These are phyloP conservation scores for Pseudopleuronectes americanus DNA, from an alignment of 2,797 vertebrate species.

Conservation along the genomic window DNA sequence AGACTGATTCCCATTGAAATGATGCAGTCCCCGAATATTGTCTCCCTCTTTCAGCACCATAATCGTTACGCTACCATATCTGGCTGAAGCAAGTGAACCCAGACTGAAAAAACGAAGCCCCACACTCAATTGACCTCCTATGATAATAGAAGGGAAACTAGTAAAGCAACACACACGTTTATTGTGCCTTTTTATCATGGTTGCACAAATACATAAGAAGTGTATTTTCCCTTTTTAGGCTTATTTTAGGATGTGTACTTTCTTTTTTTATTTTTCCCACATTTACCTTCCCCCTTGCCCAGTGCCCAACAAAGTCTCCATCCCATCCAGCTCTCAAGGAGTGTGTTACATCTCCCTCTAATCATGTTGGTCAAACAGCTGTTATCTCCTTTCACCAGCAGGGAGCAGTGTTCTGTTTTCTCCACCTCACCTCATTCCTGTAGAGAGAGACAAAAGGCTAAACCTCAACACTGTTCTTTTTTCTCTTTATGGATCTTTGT, in stretches of 20 bases:
- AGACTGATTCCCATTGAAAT: slow-evolving; percentile 18
- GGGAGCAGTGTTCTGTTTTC: slow-evolving; percentile 67
- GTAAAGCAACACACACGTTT: slow-evolving; percentile 81
- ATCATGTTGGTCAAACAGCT: slow-evolving; percentile 69
- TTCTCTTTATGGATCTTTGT: slow-evolving; percentile 70
- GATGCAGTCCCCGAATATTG: slow-evolving; percentile 38
- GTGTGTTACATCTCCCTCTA: slow-evolving; percentile 40
- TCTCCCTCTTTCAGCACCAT: slow-evolving; percentile 22
- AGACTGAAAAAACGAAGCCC: slow-evolving; percentile 46
- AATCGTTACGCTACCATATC: slow-evolving; percentile 37
- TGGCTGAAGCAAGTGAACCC: slow-evolving; percentile 36
- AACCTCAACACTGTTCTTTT: slow-evolving; percentile 77
- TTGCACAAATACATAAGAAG: slow-evolving; percentile 75
- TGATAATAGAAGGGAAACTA: slow-evolving; percentile 72
- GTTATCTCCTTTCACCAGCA: slow-evolving; percentile 74
- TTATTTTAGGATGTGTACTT: slow-evolving; percentile 65
- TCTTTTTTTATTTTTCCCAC: slow-evolving; percentile 33
- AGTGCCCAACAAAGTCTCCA: slow-evolving; percentile 45
- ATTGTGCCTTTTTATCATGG: slow-evolving; percentile 84
- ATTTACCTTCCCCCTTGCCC: slow-evolving; percentile 22
- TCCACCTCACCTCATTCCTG: slow-evolving; percentile 70
- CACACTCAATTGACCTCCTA: slow-evolving; percentile 54
- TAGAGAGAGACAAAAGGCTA: slow-evolving; percentile 73
- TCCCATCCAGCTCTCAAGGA: slow-evolving; percentile 41
- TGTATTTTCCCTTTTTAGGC: slow-evolving; percentile 72